phyloP scores from a whole-genome alignment of 1,140 invertebrate genomes.

The Brachionus paranguensis region DNA sequence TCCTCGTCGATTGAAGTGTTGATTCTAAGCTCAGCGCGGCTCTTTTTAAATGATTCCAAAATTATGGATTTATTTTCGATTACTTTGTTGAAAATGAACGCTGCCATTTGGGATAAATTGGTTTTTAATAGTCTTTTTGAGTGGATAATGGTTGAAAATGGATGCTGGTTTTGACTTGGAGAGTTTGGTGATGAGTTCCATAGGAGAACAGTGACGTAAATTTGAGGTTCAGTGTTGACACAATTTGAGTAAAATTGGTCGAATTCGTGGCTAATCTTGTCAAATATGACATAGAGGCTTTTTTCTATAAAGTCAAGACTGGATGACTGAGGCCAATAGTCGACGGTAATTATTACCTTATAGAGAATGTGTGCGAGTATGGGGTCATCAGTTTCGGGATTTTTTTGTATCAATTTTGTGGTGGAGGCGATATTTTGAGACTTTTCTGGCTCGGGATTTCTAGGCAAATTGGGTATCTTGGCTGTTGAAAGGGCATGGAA shows the following conservation, averaged over 20 bases:
- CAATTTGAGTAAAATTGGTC: conserved; percentile 2
- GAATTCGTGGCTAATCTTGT: neutral
- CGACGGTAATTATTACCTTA: conserved; percentile 12
- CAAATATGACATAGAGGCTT: neutral
- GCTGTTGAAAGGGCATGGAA: neutral
- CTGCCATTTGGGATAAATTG: neutral
- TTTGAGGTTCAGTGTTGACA: conserved; percentile 14
- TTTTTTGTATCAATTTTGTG: neutral
- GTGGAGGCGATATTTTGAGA: neutral
- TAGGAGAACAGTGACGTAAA: conserved; percentile 18
- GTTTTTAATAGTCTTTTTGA: conserved; percentile 23
- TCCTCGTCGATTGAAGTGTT: neutral
- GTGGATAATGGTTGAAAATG: neutral
- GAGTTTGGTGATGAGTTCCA: neutral
- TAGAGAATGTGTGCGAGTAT: neutral
- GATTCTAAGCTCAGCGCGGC: neutral
- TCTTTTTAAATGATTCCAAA: neutral
- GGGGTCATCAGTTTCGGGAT: neutral
- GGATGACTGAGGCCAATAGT: conserved; percentile 17
- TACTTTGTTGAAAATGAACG: conserved; percentile 22
- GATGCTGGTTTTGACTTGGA: neutral
- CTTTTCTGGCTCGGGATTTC: neutral
- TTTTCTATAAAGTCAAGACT: conserved; percentile 26
- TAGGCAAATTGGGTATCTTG: neutral
- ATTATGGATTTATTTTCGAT: neutral